phyloP scores from a whole-genome alignment of 2,888 invertebrate genomes.

The Scaptomyza polygonia region DNA sequence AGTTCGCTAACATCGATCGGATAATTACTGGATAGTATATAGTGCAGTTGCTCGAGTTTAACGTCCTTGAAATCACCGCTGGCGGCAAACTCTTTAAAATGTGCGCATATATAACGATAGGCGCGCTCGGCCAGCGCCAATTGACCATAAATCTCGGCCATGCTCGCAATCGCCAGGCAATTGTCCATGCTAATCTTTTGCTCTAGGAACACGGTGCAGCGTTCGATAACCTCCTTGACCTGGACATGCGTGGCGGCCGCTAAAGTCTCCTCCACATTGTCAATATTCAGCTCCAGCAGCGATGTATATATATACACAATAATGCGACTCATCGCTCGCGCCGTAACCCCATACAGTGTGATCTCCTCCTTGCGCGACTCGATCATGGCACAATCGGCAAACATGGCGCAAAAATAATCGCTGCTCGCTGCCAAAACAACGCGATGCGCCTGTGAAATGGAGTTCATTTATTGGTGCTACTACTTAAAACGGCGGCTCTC shows the following conservation, averaged over 20 bases:
- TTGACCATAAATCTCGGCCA: slow-evolving; percentile 89
- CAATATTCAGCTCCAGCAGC: slow-evolving; percentile 85
- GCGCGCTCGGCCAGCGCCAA: slow-evolving; percentile 86
- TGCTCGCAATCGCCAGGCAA: slow-evolving; percentile 89
- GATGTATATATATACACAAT: slow-evolving; percentile 90
- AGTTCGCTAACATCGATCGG: slow-evolving; percentile 86
- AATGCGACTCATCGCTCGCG: slow-evolving; percentile 87
- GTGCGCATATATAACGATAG: slow-evolving; percentile 88
- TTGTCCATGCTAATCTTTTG: slow-evolving; percentile 89
- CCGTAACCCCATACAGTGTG: slow-evolving; percentile 88
- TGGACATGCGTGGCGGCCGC: slow-evolving; percentile 89
- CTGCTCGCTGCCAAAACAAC: slow-evolving; percentile 90
- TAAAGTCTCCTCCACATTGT: slow-evolving; percentile 87
- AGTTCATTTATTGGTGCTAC: no score
- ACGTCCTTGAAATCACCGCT: slow-evolving; percentile 87
- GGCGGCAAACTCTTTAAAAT: slow-evolving; percentile 87
- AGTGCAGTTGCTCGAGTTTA: slow-evolving; percentile 87
- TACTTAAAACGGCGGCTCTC: no score
- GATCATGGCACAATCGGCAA: slow-evolving; percentile 87
- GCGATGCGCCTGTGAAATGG: slow-evolving; percentile 86
- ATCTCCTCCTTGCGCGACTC: slow-evolving; percentile 88
- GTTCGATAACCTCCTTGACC: slow-evolving; percentile 88
- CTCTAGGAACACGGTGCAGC: slow-evolving; percentile 88
- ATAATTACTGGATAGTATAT: slow-evolving; percentile 87
- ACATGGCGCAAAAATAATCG: slow-evolving; percentile 91